Evolutionary conservation across 37 sponge, comb jelly and placozoan genomes (phyloP), one percentile per base, ranked within the genome.

Genomic region (Tethya wilhelma): DNA sequence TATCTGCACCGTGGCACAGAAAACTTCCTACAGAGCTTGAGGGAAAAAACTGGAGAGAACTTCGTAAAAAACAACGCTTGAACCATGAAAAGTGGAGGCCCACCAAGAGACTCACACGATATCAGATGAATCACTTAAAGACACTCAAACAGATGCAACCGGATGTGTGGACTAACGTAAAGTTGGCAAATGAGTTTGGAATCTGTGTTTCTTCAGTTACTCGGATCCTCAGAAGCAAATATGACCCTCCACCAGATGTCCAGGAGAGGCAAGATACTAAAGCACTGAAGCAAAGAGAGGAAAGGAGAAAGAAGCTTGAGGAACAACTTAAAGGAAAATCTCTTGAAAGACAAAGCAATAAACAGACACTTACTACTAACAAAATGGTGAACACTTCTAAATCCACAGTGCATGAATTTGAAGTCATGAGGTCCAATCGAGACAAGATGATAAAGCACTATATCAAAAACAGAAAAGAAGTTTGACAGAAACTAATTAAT

Each of bases 191-290:
- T 6, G 7, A 40, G 42, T 91, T 91, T 83, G 84, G 84, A 23
- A 86, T 91, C 59, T 83, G 88, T 38, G 11, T 23, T 14, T 43
- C 78, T 19, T 73, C 92, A 9, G 87, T 91, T 25, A 65, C 23
- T 12, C 76, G 79, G 42, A 86, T 91, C 4, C 73, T 91, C 36
- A 71, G 59, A 64, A 91, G 92, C 84, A 91, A 86, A 56, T 91
- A 82, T 77, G 82, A 86, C 14, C 83, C 87, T 2, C 30, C 71
- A 4, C 36, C 62, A 28, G 91, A 90, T 67, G 73, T 77, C 34
- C 53, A 34, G 46, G 73, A 75, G 33, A 85, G 87, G 34, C 91
- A 90, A 36, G 91, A 90, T 36, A 36, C 40, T 4, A 75, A 37
- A 38, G 82, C 87, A 28, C 23, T 64, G 75, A n/a, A 84, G 40